phyloP scores from a whole-genome alignment of 2,888 invertebrate genomes.

The Odontocerum albicorne region DNA sequence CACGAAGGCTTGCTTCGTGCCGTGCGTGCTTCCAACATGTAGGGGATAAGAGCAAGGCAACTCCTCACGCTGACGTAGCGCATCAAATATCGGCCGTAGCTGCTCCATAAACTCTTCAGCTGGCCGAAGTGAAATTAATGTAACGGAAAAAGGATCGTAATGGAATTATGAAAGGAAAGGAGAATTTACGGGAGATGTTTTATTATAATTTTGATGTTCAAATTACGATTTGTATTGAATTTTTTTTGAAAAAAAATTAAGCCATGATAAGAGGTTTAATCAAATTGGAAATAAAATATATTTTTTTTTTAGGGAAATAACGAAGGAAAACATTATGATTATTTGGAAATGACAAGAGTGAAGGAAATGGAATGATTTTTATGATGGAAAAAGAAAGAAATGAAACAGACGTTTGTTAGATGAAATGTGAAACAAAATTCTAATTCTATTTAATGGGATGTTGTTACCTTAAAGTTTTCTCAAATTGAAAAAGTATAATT shows the following conservation, averaged over 20 bases:
- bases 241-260: too few species aligned
- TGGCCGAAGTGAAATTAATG: slow-evolving; percentile 41
- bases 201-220: too few species aligned
- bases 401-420: slow-evolving; percentile 9
- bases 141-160: not conserved
- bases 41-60: slow-evolving; percentile 89
- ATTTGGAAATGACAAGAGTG: too few species aligned
- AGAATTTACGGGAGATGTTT: slow-evolving; percentile 2
- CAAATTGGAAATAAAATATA: too few species aligned
- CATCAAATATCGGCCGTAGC: slow-evolving; percentile 95
- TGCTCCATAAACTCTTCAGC: slow-evolving; percentile 95
- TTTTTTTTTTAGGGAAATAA: too few species aligned
- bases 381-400: slow-evolving; percentile 4
- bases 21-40: slow-evolving; percentile 74
- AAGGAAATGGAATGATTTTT: slow-evolving; percentile 13
- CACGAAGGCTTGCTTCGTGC: slow-evolving; percentile 62
- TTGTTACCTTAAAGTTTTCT: not conserved
- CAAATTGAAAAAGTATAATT: not conserved
- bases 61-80: slow-evolving; percentile 87
- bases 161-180: not conserved
- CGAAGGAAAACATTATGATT: too few species aligned
- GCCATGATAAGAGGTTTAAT: too few species aligned
- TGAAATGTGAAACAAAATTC: not conserved
- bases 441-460: slow-evolving; percentile 6
- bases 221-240: too few species aligned